phyloP scores from a whole-genome alignment of 2,888 invertebrate species.

The Rhagonycha fulva region DNA sequence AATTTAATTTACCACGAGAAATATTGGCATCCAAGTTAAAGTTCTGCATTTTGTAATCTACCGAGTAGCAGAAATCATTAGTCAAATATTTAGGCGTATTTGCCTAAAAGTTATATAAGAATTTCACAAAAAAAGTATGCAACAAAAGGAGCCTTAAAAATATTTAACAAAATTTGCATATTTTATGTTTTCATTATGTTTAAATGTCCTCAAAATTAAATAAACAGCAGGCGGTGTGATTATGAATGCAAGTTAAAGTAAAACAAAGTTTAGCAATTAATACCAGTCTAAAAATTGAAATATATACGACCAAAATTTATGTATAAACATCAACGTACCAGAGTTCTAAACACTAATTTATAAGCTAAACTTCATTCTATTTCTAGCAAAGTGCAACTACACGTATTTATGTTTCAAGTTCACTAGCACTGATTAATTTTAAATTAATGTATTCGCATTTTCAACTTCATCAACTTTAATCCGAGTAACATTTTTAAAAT shows the following conservation, averaged over 20 bases:
- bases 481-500: neutral
- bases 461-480: neutral
- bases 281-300: constrained; percentile 8
- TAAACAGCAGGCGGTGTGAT: constrained; percentile 1
- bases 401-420: neutral
- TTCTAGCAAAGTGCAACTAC: constrained; percentile 5
- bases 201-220: constrained; percentile 6
- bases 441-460: constrained; percentile 1
- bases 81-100: constrained; percentile 5
- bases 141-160: neutral
- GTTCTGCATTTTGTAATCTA: constrained; percentile 9
- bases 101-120: neutral
- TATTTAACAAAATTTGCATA: neutral
- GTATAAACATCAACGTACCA: constrained; percentile 13
- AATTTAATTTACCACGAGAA: constrained; percentile 2
- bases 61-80: constrained; percentile 12
- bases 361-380: constrained; percentile 13
- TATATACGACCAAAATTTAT: constrained; percentile 18
- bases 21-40: constrained; percentile 9
- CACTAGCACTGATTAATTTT: constrained; percentile 1
- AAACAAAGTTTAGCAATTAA: constrained; percentile 12
- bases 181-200: constrained; percentile 8
- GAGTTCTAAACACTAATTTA: constrained; percentile 14
- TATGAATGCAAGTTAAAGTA: constrained; percentile 7
- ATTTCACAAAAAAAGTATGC: neutral